A percentile compares a stretch with the other conserved stretches of the same genome.
Conservation (phyloP, 2,113 vertebrate species). For the Choloepus hoffmanni region DNA sequence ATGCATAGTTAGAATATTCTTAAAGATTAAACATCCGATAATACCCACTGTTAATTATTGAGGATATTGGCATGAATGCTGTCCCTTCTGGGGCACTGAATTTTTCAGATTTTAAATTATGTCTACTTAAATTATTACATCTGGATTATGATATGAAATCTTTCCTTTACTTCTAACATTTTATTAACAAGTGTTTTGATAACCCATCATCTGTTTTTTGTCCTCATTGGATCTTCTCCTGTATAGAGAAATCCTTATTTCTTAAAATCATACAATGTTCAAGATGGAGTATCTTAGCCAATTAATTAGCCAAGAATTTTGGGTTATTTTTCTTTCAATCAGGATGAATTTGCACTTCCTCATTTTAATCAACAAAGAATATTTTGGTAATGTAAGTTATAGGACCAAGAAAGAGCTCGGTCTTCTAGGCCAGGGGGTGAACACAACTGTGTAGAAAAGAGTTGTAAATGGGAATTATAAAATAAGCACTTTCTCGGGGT, state of each 20-base stretch:
- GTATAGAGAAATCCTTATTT: neutral
- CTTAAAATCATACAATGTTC: neutral
- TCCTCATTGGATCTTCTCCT: neutral
- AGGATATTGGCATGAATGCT: neutral
- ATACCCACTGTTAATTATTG: neutral
- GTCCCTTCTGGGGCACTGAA: neutral
- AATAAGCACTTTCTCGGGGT: neutral
- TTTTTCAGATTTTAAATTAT: constrained; percentile 48
- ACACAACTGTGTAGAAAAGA: neutral
- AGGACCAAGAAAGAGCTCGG: neutral
- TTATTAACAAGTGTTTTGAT: constrained; percentile 30
- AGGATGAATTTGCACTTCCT: neutral
- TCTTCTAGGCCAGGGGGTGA: neutral
- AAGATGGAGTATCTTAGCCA: neutral
- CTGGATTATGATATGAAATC: neutral
- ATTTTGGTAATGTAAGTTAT: constrained; percentile 4
- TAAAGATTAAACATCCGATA: neutral
- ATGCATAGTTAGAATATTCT: neutral
- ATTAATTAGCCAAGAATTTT: neutral
- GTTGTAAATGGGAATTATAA: neutral
- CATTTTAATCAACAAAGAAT: constrained; percentile 29
- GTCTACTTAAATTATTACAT: neutral
- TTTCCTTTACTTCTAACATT: constrained; percentile 13
- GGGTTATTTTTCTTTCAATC: neutral
- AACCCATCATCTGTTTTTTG: neutral